A percentile compares a stretch with the other conserved stretches of the same genome.
These are phyloP conservation scores for Drosophila meridionalis DNA, from an alignment of 2,888 invertebrate genomes.

Conservation along the genomic window DNA sequence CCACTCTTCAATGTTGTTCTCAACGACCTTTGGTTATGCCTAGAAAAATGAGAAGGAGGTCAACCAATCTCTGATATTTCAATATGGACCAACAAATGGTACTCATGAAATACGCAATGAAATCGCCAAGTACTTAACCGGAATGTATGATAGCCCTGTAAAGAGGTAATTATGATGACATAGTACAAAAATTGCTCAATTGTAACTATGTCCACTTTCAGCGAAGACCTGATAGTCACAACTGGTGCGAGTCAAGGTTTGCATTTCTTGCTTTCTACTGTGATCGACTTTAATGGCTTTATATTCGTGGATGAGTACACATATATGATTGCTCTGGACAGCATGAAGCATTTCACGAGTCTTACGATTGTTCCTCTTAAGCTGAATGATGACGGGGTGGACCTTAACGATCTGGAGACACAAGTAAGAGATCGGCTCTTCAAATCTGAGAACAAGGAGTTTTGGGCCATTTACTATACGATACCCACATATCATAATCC, in stretches of 20 bases:
- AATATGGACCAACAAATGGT: conserved; percentile 86
- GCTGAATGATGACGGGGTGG: conserved; percentile 86
- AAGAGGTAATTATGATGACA: conserved; percentile 72
- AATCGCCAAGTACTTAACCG: conserved; percentile 85
- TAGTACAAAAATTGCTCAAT: neutral
- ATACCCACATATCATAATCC: conserved; percentile 88
- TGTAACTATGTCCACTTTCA: conserved; percentile 61
- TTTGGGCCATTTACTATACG: conserved; percentile 87
- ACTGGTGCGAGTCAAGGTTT: conserved; percentile 88
- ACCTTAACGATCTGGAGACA: conserved; percentile 85
- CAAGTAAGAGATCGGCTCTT: conserved; percentile 83
- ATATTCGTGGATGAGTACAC: conserved; percentile 89
- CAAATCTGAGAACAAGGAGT: conserved; percentile 84
- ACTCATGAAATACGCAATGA: conserved; percentile 85
- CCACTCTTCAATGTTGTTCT: neutral
- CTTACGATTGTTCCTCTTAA: conserved; percentile 87
- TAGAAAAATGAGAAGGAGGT: conserved; percentile 72
- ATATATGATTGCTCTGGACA: conserved; percentile 87
- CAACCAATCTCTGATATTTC: conserved; percentile 85
- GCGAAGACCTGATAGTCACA: conserved; percentile 87
- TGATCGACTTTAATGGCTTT: conserved; percentile 86
- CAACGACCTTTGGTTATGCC: conserved; percentile 1
- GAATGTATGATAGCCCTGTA: conserved; percentile 85
- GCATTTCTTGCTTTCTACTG: conserved; percentile 86
- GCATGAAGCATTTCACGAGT: conserved; percentile 86